Evolutionary conservation across 2,888 invertebrate species (phyloP).

Genomic region (Dorcus hopei): DNA sequence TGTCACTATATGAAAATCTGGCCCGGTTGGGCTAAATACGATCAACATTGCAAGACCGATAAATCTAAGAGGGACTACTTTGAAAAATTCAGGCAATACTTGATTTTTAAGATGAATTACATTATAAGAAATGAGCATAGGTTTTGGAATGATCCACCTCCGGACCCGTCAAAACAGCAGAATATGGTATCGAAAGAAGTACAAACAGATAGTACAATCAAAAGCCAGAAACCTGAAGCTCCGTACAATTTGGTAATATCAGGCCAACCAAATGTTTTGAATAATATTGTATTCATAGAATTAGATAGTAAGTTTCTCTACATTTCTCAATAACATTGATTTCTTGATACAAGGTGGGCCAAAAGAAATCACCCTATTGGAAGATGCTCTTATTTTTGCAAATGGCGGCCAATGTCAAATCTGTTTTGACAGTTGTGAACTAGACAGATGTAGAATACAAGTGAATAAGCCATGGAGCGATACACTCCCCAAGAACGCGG

Average conservation of each 20-base stretch:
- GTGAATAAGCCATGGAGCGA: too few relatives aligned
- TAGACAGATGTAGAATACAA: too few relatives aligned
- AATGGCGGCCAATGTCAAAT: too few relatives aligned
- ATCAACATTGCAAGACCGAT: slow-evolving; percentile 6
- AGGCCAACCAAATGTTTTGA: slow-evolving; percentile 22
- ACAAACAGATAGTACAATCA: slow-evolving; percentile 2
- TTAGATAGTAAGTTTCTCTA: slow-evolving; percentile 11
- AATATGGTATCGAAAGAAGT: slow-evolving; percentile 4
- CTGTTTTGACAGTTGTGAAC: too few relatives aligned
- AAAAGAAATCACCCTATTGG: too few relatives aligned
- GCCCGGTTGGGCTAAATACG: slow-evolving; percentile 25
- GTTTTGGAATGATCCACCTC: slow-evolving; percentile 4
- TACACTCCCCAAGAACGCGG: too few relatives aligned
- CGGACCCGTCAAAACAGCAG: not conserved
- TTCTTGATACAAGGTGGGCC: too few relatives aligned
- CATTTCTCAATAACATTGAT: too few relatives aligned
- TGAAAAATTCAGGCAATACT: slow-evolving; percentile 19
- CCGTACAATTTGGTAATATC: slow-evolving; percentile 19
- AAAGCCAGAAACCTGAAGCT: slow-evolving; percentile 14
- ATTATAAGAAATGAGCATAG: slow-evolving; percentile 10
- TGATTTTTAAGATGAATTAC: slow-evolving; percentile 20
- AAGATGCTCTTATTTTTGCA: too few relatives aligned
- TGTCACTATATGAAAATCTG: slow-evolving; percentile 27
- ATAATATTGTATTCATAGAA: slow-evolving; percentile 22
- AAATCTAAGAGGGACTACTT: slow-evolving; percentile 16